Evolutionary conservation across 2,113 vertebrate genomes (phyloP), one percentile per base, ranked within the genome.

Genomic region (Datnioides undecimradiatus): DNA sequence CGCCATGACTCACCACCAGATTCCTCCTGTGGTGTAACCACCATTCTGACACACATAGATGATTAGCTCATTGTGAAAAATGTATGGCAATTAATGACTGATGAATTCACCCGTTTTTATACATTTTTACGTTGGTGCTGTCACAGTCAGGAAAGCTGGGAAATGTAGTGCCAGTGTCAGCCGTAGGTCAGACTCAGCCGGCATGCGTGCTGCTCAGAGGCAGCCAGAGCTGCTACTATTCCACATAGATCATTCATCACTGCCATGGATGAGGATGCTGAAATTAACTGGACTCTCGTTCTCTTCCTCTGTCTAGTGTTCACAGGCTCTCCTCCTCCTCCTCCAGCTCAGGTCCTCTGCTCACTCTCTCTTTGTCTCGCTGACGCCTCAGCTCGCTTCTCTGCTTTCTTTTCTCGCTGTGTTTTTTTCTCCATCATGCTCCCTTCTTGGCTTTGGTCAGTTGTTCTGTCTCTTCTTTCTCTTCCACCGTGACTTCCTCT

Each of bases 221-320:
- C 81, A 84, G 80, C 72, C 57, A 41, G 76, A 84, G 86, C 83
- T 80, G 85, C 79, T 86, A 48, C 81, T 64, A 63, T 80, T 90
- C 73, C 87, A 80, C 85, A 79, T 85, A 79, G 88, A 87, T 82
- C 90, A 79, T 94, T 92, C 65, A 91, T 95, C 91, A 91, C 87
- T 92, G 91, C 88, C 91, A 85, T 38, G 59, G 85, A 90, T 79
- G 87, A 91, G 88, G 92, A 91, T 83, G 85, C 83, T 87, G 76
- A 92, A 92, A 94, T 94, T 78, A 93, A 91, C 88, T 85, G 78
- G 85, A 87, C 86, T 81, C 76, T 90, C 78, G 45, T 59, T 88
- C 59, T 85, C 74, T 73, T 69, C 54, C 82, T 63, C 58, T 40
- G 65, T 85, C 80, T 88, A 34, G 0, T 64, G 73, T 64, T 83